Conservation (phyloP, 2,113 vertebrate genomes). For the Atherinomorus stipes region DNA sequence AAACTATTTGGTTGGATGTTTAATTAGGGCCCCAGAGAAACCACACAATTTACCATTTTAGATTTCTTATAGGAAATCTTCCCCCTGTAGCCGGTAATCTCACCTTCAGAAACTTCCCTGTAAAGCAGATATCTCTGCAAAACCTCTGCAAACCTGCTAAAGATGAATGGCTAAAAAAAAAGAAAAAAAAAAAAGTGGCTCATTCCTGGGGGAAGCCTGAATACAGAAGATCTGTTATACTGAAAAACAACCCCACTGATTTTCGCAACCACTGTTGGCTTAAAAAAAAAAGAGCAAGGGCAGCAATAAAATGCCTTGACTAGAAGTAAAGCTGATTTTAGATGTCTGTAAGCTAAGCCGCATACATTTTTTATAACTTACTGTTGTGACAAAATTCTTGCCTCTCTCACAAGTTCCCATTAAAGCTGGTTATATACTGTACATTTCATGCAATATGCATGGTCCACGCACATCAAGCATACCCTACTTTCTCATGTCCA, state of each 20-base stretch:
- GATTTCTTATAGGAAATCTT: background rate
- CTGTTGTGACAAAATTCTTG: background rate
- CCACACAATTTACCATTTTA: conserved; percentile 5
- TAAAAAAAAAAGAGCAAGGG: background rate
- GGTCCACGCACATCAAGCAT: too few species aligned
- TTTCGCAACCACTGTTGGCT: background rate
- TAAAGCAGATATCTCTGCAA: conserved; percentile 12
- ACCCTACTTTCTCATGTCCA: too few species aligned
- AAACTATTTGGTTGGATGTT: conserved; percentile 29
- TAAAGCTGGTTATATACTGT: background rate
- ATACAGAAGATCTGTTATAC: background rate
- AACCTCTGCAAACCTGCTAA: conserved; percentile 17
- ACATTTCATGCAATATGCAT: too few species aligned
- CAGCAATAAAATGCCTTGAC: background rate
- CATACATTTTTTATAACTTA: too few species aligned
- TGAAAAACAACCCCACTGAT: background rate
- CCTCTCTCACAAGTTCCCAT: background rate
- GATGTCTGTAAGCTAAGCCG: too few species aligned
- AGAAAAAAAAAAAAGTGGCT: conserved; percentile 4
- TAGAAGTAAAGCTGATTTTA: too few species aligned
- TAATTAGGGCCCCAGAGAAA: conserved; percentile 39
- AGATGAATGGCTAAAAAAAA: conserved; percentile 14
- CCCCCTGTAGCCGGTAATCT: background rate
- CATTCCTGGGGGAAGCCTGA: conserved; percentile 4
- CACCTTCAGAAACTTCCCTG: conserved; percentile 2